Evolutionary conservation across 2,113 vertebrate genomes (phyloP), one percentile per base, ranked within the genome.

Genomic region (Poeciliopsis turrubarensis): DNA sequence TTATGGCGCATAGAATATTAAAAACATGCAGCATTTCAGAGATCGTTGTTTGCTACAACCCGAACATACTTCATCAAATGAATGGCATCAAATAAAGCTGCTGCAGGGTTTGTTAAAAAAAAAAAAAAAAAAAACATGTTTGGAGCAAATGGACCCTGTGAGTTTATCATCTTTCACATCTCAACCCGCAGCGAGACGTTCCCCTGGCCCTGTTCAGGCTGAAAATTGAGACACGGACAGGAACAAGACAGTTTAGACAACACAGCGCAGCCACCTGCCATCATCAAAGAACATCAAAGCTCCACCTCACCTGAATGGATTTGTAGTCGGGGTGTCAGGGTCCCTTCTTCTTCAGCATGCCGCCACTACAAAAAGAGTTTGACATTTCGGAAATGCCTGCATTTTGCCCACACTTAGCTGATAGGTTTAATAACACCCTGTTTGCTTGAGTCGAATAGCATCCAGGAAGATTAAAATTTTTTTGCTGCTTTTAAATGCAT

Each of bases 81-180:
- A 87, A 32, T 32, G 19, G 78, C 13, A 80, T 86, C 66, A 86
- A 77, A 68, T 63, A 75, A 70, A 84, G 77, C 67, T 41, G 72
- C 68, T 75, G 15, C 0, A 19, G 74, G 62, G 30, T 91, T 89
- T 72, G 75, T 65, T 79, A 63, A 87, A 79, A 70, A 80, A 81
- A 63, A 86, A 76, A 79, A 63, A 78, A 63, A 86, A 51, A 87
- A 79, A 72, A 80, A 78, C 73, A 78, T 65, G 60, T 77, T 82
- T 67, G 44, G 73, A 79, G 75, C 70, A 26, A 68, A 62, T 68
- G 73, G 83, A 69, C 32, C 51, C 29, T 11, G 51, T 2, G 61
- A 83, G 60, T 81, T 41, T 86, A 87, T 88, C 87, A 54, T 72
- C 79, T 84, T 29, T 82, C 66, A 83, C 82, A 89, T 92, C 82